These are phyloP conservation scores for Heliconius nattereri DNA, from an alignment of 1,140 invertebrate species.

Conservation along the genomic window DNA sequence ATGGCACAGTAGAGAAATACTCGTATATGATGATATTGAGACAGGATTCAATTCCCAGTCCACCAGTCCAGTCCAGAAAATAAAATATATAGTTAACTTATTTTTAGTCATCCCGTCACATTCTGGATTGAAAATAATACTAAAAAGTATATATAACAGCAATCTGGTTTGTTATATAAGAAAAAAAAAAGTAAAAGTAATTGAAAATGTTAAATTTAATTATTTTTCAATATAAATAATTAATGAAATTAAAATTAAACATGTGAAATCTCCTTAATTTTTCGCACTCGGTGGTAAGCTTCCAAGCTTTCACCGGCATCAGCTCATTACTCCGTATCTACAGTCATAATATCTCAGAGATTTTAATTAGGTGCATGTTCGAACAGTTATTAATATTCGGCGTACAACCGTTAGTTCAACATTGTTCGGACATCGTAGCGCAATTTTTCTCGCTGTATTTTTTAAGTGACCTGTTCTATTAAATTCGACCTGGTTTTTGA, in stretches of 20 bases:
- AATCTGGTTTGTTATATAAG: no score
- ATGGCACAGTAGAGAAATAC: no score
- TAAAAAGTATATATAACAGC: not conserved
- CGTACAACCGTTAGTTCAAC: slow-evolving; percentile 42
- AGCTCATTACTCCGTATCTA: slow-evolving; percentile 42
- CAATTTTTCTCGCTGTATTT: slow-evolving; percentile 42
- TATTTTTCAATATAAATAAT: no score
- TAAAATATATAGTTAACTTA: no score
- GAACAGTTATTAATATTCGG: slow-evolving; percentile 40
- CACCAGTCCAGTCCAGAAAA: no score
- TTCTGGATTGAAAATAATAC: not conserved
- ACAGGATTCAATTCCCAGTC: no score
- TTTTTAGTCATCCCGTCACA: not conserved
- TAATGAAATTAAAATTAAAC: not conserved
- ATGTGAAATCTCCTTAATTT: not conserved
- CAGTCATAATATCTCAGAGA: slow-evolving; percentile 47
- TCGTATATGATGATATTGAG: no score
- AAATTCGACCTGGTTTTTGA: slow-evolving; percentile 12
- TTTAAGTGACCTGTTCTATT: slow-evolving; percentile 27
- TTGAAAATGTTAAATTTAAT: no score
- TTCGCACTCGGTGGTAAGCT: slow-evolving; percentile 20
- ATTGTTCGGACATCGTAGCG: slow-evolving; percentile 30
- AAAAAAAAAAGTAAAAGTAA: no score
- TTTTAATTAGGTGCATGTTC: slow-evolving; percentile 43
- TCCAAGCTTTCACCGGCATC: slow-evolving; percentile 38